Base-by-base conservation (phyloP, 37 sponge, comb jelly and placozoan genomes). In the Oscarella lobularis region DNA sequence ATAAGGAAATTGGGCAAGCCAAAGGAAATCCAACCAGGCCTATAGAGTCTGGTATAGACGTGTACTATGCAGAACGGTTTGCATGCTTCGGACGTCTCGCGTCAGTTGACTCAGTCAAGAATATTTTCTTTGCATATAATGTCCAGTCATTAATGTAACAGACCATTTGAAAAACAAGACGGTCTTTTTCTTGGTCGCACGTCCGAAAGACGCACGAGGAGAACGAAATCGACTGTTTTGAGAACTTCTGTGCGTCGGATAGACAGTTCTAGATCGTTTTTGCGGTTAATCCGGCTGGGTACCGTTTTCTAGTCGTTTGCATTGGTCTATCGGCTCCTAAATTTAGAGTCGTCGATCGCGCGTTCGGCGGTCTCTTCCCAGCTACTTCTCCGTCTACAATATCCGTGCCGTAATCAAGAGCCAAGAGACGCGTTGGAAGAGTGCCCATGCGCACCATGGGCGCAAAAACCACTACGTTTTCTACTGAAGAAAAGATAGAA, bases 371-470 rank as follows among this genome's bases (percentile, higher is more conserved):
- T 48, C 60, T 48, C 9, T 20, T 48, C 20, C 9, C 20, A 48
- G 60, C 33, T 76, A 88, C 96, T 82, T 98, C 99, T 20, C 88
- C 38, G 74, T 90, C 93, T 33, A 98, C 99, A 30, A 98, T 32
- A 60, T 98, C 99, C 34, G 99, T 91, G 0, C 99, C 99, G 60
- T 93, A 93, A 31, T 69, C 39, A 2, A 93, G 87, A 0, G 92
- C 87, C 36, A 93, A 72, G 38, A 93, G 80, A 31, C 99, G 73
- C 39, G 80, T 77, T 4, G 99, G 99, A 1, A 98, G 84, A 0
- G 87, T 88, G 1, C 99, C 99, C 32, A 93, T 86, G 36, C 99
- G 75, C 38, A 98, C 99, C 99, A 98, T 98, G 37, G 99, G 99
- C 5, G 99, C 94, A 31, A 98, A 72, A 14, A 98, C 87, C 20